phyloP scores from a whole-genome alignment of 2,888 invertebrate species.

The Helicoverpa assulta region DNA sequence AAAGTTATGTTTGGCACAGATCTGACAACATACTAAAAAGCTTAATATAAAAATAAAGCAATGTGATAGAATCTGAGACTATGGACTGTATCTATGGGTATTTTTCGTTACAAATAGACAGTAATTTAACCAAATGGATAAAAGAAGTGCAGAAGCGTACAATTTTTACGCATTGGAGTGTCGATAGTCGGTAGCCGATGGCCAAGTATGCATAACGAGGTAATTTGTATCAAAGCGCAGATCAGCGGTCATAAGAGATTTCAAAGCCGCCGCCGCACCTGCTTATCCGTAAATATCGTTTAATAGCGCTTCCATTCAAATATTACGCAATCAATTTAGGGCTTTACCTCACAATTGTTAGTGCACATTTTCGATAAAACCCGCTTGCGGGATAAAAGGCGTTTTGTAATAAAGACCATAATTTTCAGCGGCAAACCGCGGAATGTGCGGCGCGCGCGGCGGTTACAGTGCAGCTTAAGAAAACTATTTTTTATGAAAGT shows the following conservation, averaged over 20 bases:
- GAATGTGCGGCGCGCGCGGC: constrained; percentile 78
- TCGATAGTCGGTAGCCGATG: constrained; percentile 55
- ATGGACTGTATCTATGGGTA: not conserved
- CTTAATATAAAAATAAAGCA: not conserved
- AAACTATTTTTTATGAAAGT: constrained; percentile 66
- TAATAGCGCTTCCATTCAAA: constrained; percentile 73
- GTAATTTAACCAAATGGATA: constrained; percentile 14
- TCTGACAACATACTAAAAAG: constrained; percentile 10
- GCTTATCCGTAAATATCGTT: constrained; percentile 81
- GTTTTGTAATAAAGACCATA: constrained; percentile 59
- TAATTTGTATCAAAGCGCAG: constrained; percentile 84
- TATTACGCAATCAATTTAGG: constrained; percentile 27
- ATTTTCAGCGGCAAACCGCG: constrained; percentile 84
- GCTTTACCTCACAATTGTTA: constrained; percentile 44
- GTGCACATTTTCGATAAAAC: constrained; percentile 49
- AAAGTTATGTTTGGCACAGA: constrained; percentile 2
- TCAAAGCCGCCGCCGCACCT: constrained; percentile 85
- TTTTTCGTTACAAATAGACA: constrained; percentile 7
- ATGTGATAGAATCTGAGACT: not conserved
- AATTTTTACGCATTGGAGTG: constrained; percentile 49
- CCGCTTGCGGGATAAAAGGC: constrained; percentile 47
- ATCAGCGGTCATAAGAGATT: constrained; percentile 76
- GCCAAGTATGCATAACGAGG: constrained; percentile 76
- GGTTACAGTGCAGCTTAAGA: constrained; percentile 62
- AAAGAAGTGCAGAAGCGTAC: constrained; percentile 37